These are phyloP conservation scores for Elysia crispata DNA, from an alignment of 2,888 invertebrate genomes.

Conservation along the genomic window DNA sequence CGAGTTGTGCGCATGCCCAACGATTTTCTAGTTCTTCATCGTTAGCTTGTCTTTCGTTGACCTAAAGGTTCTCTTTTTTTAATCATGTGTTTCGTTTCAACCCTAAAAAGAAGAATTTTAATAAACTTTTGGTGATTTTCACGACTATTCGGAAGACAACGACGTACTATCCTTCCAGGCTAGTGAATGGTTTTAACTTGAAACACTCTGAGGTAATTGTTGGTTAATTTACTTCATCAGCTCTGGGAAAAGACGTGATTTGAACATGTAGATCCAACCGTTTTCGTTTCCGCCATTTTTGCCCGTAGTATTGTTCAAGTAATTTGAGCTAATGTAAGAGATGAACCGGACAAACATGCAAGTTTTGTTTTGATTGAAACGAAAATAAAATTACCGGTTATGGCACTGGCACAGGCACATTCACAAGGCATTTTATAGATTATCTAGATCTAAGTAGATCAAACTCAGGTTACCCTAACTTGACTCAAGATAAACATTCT, in stretches of 20 bases:
- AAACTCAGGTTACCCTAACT: too few relatives aligned
- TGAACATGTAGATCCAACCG: not conserved
- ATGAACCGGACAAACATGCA: constrained; percentile 49
- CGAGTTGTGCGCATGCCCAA: constrained; percentile 37
- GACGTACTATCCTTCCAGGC: too few relatives aligned
- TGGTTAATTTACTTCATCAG: too few relatives aligned
- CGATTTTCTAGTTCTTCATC: constrained; percentile 30
- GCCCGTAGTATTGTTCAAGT: constrained; percentile 53
- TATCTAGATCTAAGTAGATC: too few relatives aligned
- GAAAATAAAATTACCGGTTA: constrained; percentile 10
- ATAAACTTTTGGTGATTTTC: not conserved
- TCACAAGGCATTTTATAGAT: too few relatives aligned
- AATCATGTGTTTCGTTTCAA: constrained; percentile 44
- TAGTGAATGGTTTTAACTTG: too few relatives aligned
- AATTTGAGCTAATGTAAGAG: constrained; percentile 53
- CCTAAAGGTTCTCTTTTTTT: constrained; percentile 9
- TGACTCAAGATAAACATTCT: too few relatives aligned
- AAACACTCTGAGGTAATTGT: too few relatives aligned
- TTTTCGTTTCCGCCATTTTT: constrained; percentile 57
- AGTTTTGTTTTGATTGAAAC: constrained; percentile 44
- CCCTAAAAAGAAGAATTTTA: constrained; percentile 28
- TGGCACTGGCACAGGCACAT: too few relatives aligned
- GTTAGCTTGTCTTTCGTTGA: constrained; percentile 41
- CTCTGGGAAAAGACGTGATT: too few relatives aligned
- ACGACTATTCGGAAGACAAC: not conserved